These are phyloP conservation scores for Bombus fervidus DNA, from an alignment of 1,140 invertebrate genomes.

Conservation along the genomic window DNA sequence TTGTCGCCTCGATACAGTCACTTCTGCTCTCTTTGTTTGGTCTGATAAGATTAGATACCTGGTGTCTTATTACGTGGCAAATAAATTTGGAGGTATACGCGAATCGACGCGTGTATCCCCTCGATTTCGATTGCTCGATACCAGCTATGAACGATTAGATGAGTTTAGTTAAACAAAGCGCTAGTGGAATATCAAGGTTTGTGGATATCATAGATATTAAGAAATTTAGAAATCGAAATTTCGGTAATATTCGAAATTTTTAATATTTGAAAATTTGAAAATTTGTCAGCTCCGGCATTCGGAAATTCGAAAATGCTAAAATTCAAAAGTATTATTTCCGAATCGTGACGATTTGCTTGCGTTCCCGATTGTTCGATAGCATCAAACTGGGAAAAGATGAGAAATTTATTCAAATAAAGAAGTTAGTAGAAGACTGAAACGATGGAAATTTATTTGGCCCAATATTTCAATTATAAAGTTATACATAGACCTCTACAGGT, in stretches of 20 bases:
- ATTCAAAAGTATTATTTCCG: background rate
- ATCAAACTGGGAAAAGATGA: background rate
- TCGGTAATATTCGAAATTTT: background rate
- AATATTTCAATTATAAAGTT: background rate
- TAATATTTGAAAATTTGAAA: too few relatives aligned
- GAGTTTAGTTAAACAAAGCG: too few relatives aligned
- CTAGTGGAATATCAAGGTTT: too few relatives aligned
- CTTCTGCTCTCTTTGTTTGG: conserved; percentile 24
- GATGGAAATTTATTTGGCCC: background rate
- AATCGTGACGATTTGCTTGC: background rate
- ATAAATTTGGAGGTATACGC: background rate
- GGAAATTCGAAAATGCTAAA: background rate
- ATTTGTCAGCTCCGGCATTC: too few relatives aligned
- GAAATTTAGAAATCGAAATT: too few relatives aligned
- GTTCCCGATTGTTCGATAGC: background rate
- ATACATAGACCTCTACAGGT: too few relatives aligned
- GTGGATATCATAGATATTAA: too few relatives aligned
- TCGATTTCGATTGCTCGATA: background rate
- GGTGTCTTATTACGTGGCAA: background rate
- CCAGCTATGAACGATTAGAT: background rate
- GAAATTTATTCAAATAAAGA: background rate
- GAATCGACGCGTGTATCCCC: background rate
- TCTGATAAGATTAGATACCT: conserved; percentile 42
- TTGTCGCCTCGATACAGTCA: background rate
- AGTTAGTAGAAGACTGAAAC: background rate